Conservation (phyloP, 2,797 vertebrate genomes). For the Danio aesculapii region DNA sequence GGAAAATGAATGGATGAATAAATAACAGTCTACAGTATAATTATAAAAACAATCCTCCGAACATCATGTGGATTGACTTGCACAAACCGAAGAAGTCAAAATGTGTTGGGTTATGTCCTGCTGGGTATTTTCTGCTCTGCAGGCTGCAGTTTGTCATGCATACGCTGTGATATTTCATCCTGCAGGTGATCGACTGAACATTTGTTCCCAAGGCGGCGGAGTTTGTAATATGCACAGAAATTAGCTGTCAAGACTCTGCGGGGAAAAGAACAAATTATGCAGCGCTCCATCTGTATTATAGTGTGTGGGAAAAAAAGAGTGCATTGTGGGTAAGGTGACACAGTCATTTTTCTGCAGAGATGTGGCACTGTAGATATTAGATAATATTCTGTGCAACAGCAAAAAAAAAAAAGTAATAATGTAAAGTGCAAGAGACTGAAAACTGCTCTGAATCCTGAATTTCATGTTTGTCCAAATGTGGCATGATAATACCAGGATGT, state of each 20-base stretch:
- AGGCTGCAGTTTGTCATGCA: neutral
- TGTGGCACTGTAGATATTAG: neutral
- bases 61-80: too few species aligned
- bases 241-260: conserved; percentile 13
- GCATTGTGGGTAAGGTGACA: conserved; percentile 33
- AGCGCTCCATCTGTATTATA: neutral
- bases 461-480: neutral
- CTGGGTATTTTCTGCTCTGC: too few species aligned
- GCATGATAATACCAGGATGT: too few species aligned
- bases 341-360: conserved; percentile 11
- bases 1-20: too few species aligned
- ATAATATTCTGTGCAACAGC: neutral
- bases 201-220: conserved; percentile 22
- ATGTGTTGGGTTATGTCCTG: too few species aligned
- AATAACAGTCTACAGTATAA: too few species aligned
- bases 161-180: too few species aligned
- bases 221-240: conserved; percentile 2
- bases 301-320: neutral
- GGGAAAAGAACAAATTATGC: conserved; percentile 25
- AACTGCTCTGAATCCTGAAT: neutral
- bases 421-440: neutral
- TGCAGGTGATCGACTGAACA: neutral
- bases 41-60: too few species aligned
- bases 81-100: too few species aligned
- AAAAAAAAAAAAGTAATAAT: neutral